Evolutionary conservation across 1,140 invertebrate species (phyloP).

Genomic region (Goniozus legneri): DNA sequence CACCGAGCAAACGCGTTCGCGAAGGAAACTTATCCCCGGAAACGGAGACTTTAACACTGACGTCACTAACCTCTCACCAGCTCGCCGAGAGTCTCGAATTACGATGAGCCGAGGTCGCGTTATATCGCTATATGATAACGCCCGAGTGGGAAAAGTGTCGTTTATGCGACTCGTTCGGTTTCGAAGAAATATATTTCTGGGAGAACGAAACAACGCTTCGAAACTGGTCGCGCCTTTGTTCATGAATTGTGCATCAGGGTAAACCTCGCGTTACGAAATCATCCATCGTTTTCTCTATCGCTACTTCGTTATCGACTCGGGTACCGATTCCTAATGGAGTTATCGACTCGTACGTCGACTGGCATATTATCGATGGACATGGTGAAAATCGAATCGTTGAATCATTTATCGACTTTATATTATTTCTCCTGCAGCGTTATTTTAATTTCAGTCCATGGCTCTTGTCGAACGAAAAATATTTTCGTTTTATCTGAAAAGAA

Average conservation of each 20-base stretch:
- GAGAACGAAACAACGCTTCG: conserved; percentile 26
- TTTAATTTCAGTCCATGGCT: too few relatives aligned
- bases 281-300: conserved; percentile 6
- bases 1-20: conserved; percentile 39
- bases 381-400: conserved; percentile 9
- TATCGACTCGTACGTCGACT: conserved; percentile 15
- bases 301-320: conserved; percentile 21
- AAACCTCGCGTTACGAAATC: conserved; percentile 3
- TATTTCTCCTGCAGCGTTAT: conserved; percentile 11
- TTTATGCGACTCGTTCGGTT: conserved; percentile 6
- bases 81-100: conserved; percentile 20
- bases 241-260: conserved; percentile 28
- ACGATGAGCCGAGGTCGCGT: conserved; percentile 14
- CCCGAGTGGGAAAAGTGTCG: too few relatives aligned
- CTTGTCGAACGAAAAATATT: too few relatives aligned
- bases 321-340: conserved; percentile 21
- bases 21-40: conserved; percentile 42
- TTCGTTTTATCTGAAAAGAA: conserved; percentile 21
- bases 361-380: too few relatives aligned
- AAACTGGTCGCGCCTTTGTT: conserved; percentile 17
- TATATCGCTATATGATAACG: conserved; percentile 18
- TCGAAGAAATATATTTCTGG: conserved; percentile 20
- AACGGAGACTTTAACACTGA: conserved; percentile 45
- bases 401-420: too few relatives aligned
- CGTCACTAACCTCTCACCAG: conserved; percentile 28